phyloP scores from a whole-genome alignment of 2,797 vertebrate species.

The Simalia tracyae region DNA sequence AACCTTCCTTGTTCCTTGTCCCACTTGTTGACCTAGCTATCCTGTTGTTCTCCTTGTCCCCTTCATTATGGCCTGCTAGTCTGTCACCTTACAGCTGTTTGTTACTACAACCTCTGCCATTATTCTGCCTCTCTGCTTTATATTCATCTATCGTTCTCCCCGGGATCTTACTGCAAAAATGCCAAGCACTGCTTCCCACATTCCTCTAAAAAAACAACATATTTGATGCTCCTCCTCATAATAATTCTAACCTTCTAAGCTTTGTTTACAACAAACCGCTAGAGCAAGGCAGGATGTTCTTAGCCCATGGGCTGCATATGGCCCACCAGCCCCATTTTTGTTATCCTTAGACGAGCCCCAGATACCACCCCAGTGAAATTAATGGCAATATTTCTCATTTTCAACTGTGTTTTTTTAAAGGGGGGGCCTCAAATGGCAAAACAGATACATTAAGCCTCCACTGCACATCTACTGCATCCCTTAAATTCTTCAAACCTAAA shows the following conservation, averaged over 20 bases:
- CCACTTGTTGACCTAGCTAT: background rate
- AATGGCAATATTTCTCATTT: background rate
- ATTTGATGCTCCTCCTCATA: background rate
- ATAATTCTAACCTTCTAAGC: background rate
- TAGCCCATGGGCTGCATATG: background rate
- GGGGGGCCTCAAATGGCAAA: background rate
- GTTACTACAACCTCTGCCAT: background rate
- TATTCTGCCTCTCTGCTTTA: background rate
- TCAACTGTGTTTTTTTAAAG: background rate
- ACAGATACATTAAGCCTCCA: background rate
- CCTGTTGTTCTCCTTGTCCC: too few relatives aligned
- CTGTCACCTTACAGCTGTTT: background rate
- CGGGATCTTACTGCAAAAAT: background rate
- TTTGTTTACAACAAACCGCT: background rate
- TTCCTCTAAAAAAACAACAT: background rate
- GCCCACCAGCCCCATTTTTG: background rate
- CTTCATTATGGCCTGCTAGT: background rate
- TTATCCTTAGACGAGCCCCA: background rate
- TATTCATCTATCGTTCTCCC: background rate
- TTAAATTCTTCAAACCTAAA: background rate
- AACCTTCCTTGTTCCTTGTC: background rate
- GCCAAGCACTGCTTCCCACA: background rate
- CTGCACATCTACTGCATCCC: background rate
- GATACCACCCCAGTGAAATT: background rate
- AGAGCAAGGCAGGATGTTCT: background rate